Base-by-base conservation (phyloP, 2,797 vertebrate genomes). In the Diceros bicornis region DNA sequence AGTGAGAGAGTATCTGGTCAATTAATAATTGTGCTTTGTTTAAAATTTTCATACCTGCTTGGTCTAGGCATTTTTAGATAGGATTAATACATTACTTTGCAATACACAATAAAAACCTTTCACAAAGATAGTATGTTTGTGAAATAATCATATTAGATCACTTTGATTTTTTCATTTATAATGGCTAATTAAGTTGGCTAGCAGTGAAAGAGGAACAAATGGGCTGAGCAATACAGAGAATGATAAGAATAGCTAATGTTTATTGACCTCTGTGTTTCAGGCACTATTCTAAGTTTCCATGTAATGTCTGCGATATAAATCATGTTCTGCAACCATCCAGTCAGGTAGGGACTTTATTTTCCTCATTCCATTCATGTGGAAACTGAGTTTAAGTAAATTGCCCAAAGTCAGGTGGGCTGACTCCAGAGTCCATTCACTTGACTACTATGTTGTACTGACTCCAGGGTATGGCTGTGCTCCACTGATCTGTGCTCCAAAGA, bases 11-110 rank as follows among this genome's bases (percentile, higher is more conserved):
- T 57, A 1, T 89, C 37, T 81, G 25, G 17, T 77, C 17, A 94
- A 29, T 78, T 71, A 94, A 79, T 89, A 94, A 85, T 78, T 89
- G n/a, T 86, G 47, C 66, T 83, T 90, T 79, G 17, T 68, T 12
- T 89, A 74, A 91, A 94, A 41, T 69, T 68, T 16, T 68, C 18
- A 66, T 10, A 78, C 11, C 13, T 57, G 21, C 74, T 88, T 79
- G 47, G 16, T 34, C 8, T 64, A 55, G 25, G 12, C 57, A 92
- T 78, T 90, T 91, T 83, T 90, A 87, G 44, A 32, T 74, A 62
- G 20, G 32, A 93, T 91, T 47, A 89, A 44, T 75, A 37, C 20
- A 81, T 69, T 74, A 55, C n/a, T 79, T 93, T 71, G 37, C 11
- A 82, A n/a, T 47, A 52, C 1, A 82, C 4, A 12, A 75, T 92